phyloP scores from a whole-genome alignment of 2,113 vertebrate species.

The Cavia aperea region DNA sequence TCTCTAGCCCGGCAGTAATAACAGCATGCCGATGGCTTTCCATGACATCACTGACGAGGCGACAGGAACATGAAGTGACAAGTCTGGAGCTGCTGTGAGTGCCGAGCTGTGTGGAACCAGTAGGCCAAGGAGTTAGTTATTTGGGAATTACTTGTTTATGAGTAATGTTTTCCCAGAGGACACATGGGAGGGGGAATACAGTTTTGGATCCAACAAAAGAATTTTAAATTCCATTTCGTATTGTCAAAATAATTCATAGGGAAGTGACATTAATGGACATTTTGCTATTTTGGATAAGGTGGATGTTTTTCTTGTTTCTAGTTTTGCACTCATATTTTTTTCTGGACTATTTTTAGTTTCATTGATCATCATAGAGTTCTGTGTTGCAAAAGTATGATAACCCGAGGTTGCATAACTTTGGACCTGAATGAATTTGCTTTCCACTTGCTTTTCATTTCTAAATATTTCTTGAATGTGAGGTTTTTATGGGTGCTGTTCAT shows the following conservation, averaged over 20 bases:
- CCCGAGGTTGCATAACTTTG: conserved; percentile 63
- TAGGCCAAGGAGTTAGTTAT: conserved; percentile 55
- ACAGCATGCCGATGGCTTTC: conserved; percentile 72
- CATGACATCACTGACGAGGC: conserved; percentile 75
- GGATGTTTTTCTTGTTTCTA: conserved; percentile 49
- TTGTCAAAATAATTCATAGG: conserved; percentile 52
- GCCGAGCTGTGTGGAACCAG: conserved; percentile 36
- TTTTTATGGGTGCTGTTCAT: not conserved
- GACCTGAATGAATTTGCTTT: conserved; percentile 41
- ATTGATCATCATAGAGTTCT: conserved; percentile 58
- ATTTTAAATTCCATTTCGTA: conserved; percentile 53
- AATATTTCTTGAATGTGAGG: conserved; percentile 19
- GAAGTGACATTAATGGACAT: conserved; percentile 47
- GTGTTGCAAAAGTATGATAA: conserved; percentile 64
- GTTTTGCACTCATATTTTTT: conserved; percentile 58
- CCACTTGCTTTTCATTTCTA: conserved; percentile 41
- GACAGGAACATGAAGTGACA: conserved; percentile 66
- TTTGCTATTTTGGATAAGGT: conserved; percentile 69
- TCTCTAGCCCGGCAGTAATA: conserved; percentile 59
- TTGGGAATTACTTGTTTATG: conserved; percentile 71
- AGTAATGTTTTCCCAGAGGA: conserved; percentile 73
- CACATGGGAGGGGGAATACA: conserved; percentile 65
- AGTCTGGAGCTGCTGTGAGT: conserved; percentile 44
- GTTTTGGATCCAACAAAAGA: conserved; percentile 62
- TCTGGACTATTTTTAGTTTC: conserved; percentile 67